Evolutionary conservation across 2,888 invertebrate species (phyloP).

Genomic region (Graphium colonna): DNA sequence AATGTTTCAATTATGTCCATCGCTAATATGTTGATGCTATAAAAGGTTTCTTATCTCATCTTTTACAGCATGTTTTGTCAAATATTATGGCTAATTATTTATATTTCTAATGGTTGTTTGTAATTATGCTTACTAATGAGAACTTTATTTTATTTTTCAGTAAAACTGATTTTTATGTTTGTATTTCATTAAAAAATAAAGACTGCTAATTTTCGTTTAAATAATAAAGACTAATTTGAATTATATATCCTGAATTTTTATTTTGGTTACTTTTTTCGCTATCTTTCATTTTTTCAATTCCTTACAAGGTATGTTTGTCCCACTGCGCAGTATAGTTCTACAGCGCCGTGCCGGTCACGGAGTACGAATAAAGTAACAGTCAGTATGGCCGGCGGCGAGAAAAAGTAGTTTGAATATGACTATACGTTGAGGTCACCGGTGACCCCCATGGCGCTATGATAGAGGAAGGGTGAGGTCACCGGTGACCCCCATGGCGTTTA

Average conservation of each 20-base stretch:
- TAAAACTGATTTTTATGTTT: slow-evolving; percentile 30
- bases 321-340: slow-evolving; percentile 33
- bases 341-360: slow-evolving; percentile 32
- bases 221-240: slow-evolving; percentile 33
- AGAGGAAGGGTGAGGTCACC: slow-evolving; percentile 34
- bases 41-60: slow-evolving; percentile 31
- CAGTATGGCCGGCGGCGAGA: slow-evolving; percentile 31
- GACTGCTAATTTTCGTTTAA: slow-evolving; percentile 31
- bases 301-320: slow-evolving; percentile 32
- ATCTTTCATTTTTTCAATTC: slow-evolving; percentile 4
- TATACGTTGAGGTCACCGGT: slow-evolving; percentile 36
- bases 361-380: slow-evolving; percentile 32
- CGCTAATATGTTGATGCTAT: slow-evolving; percentile 31
- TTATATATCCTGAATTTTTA: slow-evolving; percentile 32
- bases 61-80: slow-evolving; percentile 32
- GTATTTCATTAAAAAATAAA: neutral
- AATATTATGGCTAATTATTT: slow-evolving; percentile 34
- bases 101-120: slow-evolving; percentile 34
- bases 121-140: slow-evolving; percentile 32
- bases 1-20: slow-evolving; percentile 34
- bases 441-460: slow-evolving; percentile 33
- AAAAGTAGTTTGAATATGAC: slow-evolving; percentile 34
- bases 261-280: slow-evolving; percentile 34
- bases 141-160: slow-evolving; percentile 34
- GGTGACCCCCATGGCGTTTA: slow-evolving; percentile 34